Conservation (phyloP, 2,888 invertebrate species). For the Rhimphoctona megacephalus region DNA sequence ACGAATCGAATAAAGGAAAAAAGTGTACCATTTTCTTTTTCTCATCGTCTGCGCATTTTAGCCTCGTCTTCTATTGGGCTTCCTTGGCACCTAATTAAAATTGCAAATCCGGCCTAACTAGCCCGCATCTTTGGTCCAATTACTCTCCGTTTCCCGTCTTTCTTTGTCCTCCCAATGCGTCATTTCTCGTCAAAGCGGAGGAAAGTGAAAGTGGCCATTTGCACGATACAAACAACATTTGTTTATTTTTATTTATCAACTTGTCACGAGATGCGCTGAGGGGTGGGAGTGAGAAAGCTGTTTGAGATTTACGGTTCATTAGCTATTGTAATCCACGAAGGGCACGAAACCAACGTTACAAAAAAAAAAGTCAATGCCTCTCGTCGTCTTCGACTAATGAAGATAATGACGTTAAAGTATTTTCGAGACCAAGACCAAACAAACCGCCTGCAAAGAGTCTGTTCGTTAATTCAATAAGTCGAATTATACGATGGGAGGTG, state of each 20-base stretch:
- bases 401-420: slow-evolving; percentile 84
- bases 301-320: slow-evolving; percentile 82
- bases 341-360: slow-evolving; percentile 10
- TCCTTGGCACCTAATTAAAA: slow-evolving; percentile 78
- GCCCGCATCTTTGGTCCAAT: slow-evolving; percentile 74
- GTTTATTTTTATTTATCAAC: slow-evolving; percentile 81
- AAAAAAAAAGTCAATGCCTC: slow-evolving; percentile 36
- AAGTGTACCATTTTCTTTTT: slow-evolving; percentile 21
- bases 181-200: slow-evolving; percentile 74
- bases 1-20: slow-evolving; percentile 41
- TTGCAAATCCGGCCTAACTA: slow-evolving; percentile 82
- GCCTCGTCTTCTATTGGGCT: background rate
- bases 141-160: background rate
- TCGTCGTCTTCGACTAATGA: slow-evolving; percentile 79
- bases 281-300: slow-evolving; percentile 67
- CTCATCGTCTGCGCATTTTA: background rate
- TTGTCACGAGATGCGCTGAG: slow-evolving; percentile 33
- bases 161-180: slow-evolving; percentile 31
- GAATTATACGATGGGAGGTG: slow-evolving; percentile 70
- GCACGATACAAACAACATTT: slow-evolving; percentile 82
- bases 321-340: slow-evolving; percentile 83
- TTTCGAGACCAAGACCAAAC: slow-evolving; percentile 69
- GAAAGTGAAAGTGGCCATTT: slow-evolving; percentile 76
- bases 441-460: slow-evolving; percentile 73
- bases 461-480: slow-evolving; percentile 79